Evolutionary conservation across 1,140 invertebrate species (phyloP).

Genomic region (Hylaeus anthracinus): DNA sequence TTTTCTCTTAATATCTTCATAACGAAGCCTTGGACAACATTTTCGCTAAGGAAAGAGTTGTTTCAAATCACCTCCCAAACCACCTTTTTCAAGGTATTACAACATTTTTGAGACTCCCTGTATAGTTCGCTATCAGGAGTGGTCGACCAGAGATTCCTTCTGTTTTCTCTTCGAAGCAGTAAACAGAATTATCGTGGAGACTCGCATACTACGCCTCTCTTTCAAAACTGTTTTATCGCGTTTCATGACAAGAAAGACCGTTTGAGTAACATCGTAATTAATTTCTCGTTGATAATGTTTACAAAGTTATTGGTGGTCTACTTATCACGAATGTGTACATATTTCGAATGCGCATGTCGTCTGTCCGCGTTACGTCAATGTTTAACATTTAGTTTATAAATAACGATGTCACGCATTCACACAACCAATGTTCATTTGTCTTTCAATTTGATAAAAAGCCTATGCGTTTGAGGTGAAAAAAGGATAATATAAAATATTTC

Average conservation of each 20-base stretch:
- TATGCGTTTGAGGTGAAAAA: no score
- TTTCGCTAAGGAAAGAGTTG: no score
- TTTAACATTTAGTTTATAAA: neutral
- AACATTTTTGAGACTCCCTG: no score
- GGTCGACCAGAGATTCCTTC: slow-evolving; percentile 2
- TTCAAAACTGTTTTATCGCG: slow-evolving; percentile 37
- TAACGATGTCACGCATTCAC: no score
- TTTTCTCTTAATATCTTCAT: no score
- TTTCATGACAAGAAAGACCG: neutral
- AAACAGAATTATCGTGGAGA: slow-evolving; percentile 54
- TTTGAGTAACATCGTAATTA: slow-evolving; percentile 3
- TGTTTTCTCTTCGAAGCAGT: neutral
- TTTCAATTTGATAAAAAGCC: no score
- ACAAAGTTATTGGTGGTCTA: neutral
- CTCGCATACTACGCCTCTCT: slow-evolving; percentile 42
- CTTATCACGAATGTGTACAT: neutral
- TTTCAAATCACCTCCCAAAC: no score
- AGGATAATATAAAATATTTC: no score
- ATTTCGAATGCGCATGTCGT: neutral
- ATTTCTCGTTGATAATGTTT: neutral
- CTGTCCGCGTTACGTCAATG: neutral
- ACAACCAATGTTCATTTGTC: neutral
- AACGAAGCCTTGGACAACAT: no score
- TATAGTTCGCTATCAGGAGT: neutral
- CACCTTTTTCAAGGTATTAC: no score